Evolutionary conservation across 2,888 invertebrate genomes (phyloP).

Genomic region (Molanna angustata): DNA sequence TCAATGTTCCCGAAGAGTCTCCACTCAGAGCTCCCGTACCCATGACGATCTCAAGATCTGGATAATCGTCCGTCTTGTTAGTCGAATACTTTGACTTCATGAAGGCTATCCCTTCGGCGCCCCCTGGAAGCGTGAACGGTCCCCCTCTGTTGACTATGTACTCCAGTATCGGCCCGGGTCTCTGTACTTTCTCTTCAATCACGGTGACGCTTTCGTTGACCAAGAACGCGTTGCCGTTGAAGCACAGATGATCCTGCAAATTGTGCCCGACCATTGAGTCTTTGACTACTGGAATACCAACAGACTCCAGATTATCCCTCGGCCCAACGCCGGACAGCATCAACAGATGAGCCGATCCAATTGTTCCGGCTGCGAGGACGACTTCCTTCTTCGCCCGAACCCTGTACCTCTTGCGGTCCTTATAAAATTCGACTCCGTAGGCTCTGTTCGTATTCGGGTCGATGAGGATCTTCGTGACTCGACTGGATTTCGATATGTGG

Average conservation of each 20-base stretch:
- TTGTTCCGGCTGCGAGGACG: slow-evolving; percentile 74
- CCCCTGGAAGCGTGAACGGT: slow-evolving; percentile 73
- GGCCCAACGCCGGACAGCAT: slow-evolving; percentile 85
- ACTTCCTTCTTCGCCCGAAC: slow-evolving; percentile 69
- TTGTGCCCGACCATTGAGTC: slow-evolving; percentile 78
- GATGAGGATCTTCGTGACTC: slow-evolving; percentile 66
- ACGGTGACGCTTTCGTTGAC: slow-evolving; percentile 67
- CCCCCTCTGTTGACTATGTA: slow-evolving; percentile 64
- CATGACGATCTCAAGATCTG: slow-evolving; percentile 79
- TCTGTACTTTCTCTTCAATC: slow-evolving; percentile 56
- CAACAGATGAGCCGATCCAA: slow-evolving; percentile 82
- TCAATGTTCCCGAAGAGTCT: slow-evolving; percentile 65
- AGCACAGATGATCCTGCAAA: slow-evolving; percentile 76
- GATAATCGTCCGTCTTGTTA: slow-evolving; percentile 51
- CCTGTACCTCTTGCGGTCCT: slow-evolving; percentile 53
- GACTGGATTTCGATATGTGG: slow-evolving; percentile 65
- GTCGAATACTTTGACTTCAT: slow-evolving; percentile 61
- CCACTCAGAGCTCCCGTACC: slow-evolving; percentile 74
- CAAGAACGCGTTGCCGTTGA: slow-evolving; percentile 69
- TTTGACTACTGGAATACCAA: slow-evolving; percentile 61
- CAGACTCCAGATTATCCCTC: slow-evolving; percentile 54
- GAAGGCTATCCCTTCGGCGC: slow-evolving; percentile 75
- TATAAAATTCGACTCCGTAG: slow-evolving; percentile 67
- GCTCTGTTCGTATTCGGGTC: slow-evolving; percentile 59
- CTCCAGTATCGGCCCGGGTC: slow-evolving; percentile 58